These are phyloP conservation scores for Pardalotus punctatus DNA, from an alignment of 2,113 vertebrate genomes.

Conservation along the genomic window DNA sequence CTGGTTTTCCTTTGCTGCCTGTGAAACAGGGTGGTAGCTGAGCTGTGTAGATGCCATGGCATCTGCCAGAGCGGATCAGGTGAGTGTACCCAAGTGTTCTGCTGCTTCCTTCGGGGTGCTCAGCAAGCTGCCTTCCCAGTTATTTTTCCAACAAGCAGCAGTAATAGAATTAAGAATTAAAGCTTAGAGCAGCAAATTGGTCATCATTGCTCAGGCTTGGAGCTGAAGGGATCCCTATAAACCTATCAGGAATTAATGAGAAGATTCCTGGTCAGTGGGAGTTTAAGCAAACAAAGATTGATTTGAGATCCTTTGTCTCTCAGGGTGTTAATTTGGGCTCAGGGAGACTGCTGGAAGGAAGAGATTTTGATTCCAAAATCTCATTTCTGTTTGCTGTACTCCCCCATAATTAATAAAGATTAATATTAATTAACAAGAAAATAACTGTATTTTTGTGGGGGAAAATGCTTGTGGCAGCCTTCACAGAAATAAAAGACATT, in stretches of 20 bases:
- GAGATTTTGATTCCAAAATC: not conserved
- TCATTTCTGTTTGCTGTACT: not conserved
- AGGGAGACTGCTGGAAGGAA: not conserved
- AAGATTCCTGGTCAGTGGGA: slow-evolving; percentile 17
- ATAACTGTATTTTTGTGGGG: slow-evolving; percentile 2
- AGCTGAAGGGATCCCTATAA: not conserved
- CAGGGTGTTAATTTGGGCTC: not conserved
- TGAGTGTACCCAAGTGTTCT: not conserved
- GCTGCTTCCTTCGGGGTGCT: not conserved
- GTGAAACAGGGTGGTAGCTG: not conserved
- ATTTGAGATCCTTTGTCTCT: slow-evolving; percentile 22
- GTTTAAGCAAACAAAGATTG: slow-evolving; percentile 32
- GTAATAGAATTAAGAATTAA: not conserved
- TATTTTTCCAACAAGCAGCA: not conserved
- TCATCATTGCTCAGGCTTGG: not conserved
- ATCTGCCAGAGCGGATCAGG: not conserved
- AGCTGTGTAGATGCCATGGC: not conserved
- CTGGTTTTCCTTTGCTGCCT: not conserved
- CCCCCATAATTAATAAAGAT: not conserved
- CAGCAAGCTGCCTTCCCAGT: not conserved
- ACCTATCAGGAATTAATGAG: not conserved
- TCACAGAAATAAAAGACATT: not conserved
- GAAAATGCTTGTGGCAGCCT: not conserved
- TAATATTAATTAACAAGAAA: slow-evolving; percentile 40
- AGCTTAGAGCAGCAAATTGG: not conserved